Base-by-base conservation (phyloP, 1,140 invertebrate species). In the Cryptotermes secundus region DNA sequence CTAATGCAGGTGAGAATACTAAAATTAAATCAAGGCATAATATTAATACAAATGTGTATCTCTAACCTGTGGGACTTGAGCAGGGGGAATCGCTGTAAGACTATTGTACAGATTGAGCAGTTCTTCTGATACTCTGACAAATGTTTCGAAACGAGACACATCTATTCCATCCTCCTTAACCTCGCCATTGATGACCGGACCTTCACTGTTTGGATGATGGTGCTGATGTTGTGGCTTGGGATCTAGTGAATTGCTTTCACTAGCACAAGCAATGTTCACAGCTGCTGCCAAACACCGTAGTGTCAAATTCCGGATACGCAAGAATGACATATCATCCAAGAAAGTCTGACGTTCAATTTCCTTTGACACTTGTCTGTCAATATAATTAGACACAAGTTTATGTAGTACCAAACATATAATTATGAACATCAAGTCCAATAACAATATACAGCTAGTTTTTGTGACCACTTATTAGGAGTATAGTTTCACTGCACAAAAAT, bases 341-440 rank as follows among this genome's bases (percentile, higher is more conserved):
- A 85, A 85, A n/a, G 38, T 85, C n/a, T 65, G 80, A 34, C 34
- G 34, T 80, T 81, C 36, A 26, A 81, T 38, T 80, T 84, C 80
- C 34, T 81, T 42, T 34, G 80, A 53, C 38, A 84, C 80, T 59
- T 84, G 84, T 45, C 84, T 84, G 84, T 79, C n/a, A 22, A 22
- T 42, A 36, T 38, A 38, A 36, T 34, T 59, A 10, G 26, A 49
- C 34, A 34, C 10, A 24, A n/a, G 4, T 36, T 34, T 42, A 19
- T n/a, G 2, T 79, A 35, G 49, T n/a, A 53, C 24, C 42, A 31
- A 31, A 26, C 38, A 65, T 42, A 31, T 36, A 38, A 49, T 22
- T 26, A 26, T 83, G 26, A 10, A n/a, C 2, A 35, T 10, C 31
- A 26, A 31, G 0, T 31, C 24, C 7, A 7, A 26, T 34, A 2